Evolutionary conservation across 2,797 vertebrate species (phyloP), one percentile per base, ranked within the genome.

Genomic region (Cossypha dichroa): DNA sequence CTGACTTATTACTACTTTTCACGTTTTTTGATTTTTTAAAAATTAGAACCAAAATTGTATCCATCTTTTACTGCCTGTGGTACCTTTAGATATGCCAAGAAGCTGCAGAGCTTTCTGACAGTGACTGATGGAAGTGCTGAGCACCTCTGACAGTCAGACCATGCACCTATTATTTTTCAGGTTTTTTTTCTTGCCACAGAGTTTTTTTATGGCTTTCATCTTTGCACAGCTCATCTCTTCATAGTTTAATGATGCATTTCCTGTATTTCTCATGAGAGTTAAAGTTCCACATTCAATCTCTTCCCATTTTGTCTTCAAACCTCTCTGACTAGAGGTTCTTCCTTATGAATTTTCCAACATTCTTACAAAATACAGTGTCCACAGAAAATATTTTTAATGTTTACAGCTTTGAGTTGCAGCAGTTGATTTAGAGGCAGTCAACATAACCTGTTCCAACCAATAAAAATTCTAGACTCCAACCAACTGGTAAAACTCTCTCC

Each of bases 401-500:
- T n/a, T 22, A 45, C 10, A n/a, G 23, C 8, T 64, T 2, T 20
- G 36, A 55, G 13, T 22, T 54, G 33, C 11, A 83, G 21, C n/a
- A 33, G 23, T 3, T 36, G 12, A 60, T 54, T 33, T 22, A 54
- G 29, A 88, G 25, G 15, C 6, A n/a, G 13, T n/a, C 18, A 84
- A 59, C 20, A 76, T 3, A 45, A 51, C 10, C 4, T 72, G 6
- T 17, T 43, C 33, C 33, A 64, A 34, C 3, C 11, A 72, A 43
- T 9, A 28, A 21, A 41, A 60, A 49, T 17, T 28, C 23, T 23
- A 52, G 13, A 14, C 16, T 77, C 21, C 52, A 43, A 10, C 2
- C 0, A 3, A 2, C 17, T 8, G 6, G 15, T 36, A 26, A 49
- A 60, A 33, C 5, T 13, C 18, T 3, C 5, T n/a, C 18, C 9